These are phyloP conservation scores for Leucoraja erinaceus DNA, from an alignment of 2,113 vertebrate species.

Conservation along the genomic window DNA sequence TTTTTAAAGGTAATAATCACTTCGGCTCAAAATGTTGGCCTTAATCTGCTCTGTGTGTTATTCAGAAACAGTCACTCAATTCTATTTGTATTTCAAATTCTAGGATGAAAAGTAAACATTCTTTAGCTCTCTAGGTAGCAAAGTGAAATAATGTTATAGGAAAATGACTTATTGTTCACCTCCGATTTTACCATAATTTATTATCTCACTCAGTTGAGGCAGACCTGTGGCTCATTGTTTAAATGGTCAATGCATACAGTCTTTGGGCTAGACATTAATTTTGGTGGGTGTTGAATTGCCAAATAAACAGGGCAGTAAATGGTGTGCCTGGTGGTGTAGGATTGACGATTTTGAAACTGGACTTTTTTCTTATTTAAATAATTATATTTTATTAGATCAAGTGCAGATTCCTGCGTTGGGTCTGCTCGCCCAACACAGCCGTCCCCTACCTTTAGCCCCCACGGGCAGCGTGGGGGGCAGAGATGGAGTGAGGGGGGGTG, in stretches of 20 bases:
- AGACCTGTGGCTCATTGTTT: neutral
- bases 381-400: neutral
- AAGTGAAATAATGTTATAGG: neutral
- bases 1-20: neutral
- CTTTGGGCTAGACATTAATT: neutral
- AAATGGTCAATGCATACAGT: neutral
- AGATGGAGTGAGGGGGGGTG: no score
- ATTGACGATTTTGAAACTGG: neutral
- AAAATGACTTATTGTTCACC: neutral
- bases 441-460: no score
- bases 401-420: no score
- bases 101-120: neutral
- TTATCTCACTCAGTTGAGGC: neutral
- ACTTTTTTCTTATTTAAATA: neutral
- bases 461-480: no score
- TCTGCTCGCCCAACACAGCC: no score
- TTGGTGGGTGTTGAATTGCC: neutral
- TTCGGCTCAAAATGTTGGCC: neutral
- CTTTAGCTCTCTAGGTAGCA: neutral
- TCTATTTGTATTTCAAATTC: neutral
- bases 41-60: slow-evolving; percentile 1
- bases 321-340: neutral
- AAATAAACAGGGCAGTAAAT: neutral
- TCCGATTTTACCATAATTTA: neutral
- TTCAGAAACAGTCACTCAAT: neutral